Evolutionary conservation across 2,797 vertebrate species (phyloP).

Genomic region (Lutjanus argentimaculatus): DNA sequence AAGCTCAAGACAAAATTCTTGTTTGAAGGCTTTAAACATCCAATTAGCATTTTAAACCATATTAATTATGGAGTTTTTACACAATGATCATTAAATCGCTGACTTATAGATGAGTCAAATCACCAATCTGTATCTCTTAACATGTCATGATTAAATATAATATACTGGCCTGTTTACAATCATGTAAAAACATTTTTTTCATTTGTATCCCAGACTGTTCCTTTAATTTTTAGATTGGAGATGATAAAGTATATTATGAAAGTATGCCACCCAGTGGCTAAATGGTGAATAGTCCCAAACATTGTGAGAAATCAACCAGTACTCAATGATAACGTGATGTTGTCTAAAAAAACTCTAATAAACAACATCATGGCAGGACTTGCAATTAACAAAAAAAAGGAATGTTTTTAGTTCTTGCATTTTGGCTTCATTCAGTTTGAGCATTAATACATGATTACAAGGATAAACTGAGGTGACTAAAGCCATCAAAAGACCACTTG

Average conservation of each 20-base stretch:
- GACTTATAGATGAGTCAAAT: not conserved
- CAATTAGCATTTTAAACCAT: not conserved
- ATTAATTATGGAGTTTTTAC: not conserved
- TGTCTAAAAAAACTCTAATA: too few relatives aligned
- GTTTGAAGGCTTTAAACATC: conserved; percentile 1
- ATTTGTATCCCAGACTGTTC: not conserved
- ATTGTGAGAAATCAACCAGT: too few relatives aligned
- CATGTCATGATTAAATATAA: not conserved
- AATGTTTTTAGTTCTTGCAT: not conserved
- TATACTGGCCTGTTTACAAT: not conserved
- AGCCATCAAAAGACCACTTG: not conserved
- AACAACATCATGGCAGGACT: not conserved
- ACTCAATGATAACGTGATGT: not conserved
- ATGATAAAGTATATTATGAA: not conserved
- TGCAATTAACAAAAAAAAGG: not conserved
- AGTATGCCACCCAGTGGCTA: conserved; percentile 72
- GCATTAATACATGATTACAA: not conserved
- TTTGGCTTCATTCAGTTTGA: not conserved
- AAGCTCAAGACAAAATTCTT: not conserved
- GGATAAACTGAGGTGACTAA: not conserved
- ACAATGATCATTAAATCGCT: not conserved
- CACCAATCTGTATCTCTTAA: not conserved
- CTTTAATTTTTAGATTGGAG: not conserved
- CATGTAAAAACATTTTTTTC: accelerated
- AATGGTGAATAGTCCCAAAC: not conserved